Evolutionary conservation across 2,888 invertebrate species (phyloP).

Genomic region (Drosophila pegasa): DNA sequence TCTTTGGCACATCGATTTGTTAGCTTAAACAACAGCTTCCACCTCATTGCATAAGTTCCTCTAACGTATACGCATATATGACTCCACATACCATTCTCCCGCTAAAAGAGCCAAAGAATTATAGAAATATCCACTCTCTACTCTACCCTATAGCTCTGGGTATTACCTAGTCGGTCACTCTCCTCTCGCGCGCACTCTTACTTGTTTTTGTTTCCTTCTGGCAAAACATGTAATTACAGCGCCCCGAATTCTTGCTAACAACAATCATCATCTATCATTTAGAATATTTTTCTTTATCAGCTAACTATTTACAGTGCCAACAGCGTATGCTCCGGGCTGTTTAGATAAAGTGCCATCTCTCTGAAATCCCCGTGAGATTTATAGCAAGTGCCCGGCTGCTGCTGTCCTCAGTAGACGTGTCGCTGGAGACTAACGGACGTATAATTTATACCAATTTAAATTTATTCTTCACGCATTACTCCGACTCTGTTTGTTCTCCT

Average conservation of each 20-base stretch:
- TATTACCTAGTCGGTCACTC: not conserved
- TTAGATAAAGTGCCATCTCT: conserved; percentile 37
- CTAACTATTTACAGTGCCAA: not conserved
- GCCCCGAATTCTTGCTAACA: conserved; percentile 4
- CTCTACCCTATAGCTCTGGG: no score
- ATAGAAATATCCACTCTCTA: no score
- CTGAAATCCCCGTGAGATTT: conserved; percentile 68
- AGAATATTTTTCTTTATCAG: conserved; percentile 27
- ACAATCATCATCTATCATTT: conserved; percentile 8
- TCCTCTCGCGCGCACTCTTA: not conserved
- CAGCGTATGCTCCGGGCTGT: not conserved
- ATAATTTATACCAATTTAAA: conserved; percentile 60
- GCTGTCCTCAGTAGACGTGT: conserved; percentile 14
- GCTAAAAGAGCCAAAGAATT: no score
- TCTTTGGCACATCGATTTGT: no score
- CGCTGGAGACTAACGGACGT: not conserved
- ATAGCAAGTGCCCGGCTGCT: conserved; percentile 23
- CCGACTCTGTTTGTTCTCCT: conserved; percentile 40
- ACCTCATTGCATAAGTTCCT: no score
- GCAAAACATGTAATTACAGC: conserved; percentile 8
- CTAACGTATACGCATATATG: no score
- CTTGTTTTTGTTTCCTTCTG: not conserved
- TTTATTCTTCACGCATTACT: conserved; percentile 71
- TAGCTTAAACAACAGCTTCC: no score
- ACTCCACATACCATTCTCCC: no score